A percentile compares a stretch with the other conserved stretches of the same genome.
phyloP scores from a whole-genome alignment of 2,113 vertebrate genomes.

The Scomber colias region DNA sequence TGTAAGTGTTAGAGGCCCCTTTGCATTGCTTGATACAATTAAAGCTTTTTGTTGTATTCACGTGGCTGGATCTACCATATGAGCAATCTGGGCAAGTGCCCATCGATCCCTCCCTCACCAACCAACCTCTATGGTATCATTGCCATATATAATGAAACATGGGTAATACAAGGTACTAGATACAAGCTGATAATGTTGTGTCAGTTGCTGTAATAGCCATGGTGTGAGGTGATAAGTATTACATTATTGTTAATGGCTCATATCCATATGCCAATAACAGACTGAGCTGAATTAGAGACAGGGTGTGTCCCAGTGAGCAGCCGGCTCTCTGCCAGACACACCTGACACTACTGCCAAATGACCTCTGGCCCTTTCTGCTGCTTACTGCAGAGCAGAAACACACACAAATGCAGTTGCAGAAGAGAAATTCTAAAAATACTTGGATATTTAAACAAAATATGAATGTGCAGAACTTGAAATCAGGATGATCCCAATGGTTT shows the following conservation, averaged over 20 bases:
- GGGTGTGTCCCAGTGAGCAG: slow-evolving; percentile 43
- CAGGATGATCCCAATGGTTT: not conserved
- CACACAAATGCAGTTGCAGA: not conserved
- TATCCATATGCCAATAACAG: slow-evolving; percentile 54
- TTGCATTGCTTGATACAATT: too few species aligned
- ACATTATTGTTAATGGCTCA: slow-evolving; percentile 62
- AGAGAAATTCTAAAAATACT: not conserved
- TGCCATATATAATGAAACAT: slow-evolving; percentile 31
- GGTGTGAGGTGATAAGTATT: slow-evolving; percentile 27
- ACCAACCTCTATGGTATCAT: not conserved
- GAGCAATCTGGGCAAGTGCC: too few species aligned
- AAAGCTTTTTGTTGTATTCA: too few species aligned
- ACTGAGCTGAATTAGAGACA: slow-evolving; percentile 45
- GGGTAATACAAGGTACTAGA: slow-evolving; percentile 51
- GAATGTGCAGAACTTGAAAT: not conserved
- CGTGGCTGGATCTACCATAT: too few species aligned
- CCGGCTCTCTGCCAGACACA: slow-evolving; percentile 59
- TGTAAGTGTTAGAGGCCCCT: too few species aligned
- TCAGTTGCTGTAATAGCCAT: slow-evolving; percentile 47
- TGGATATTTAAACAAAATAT: not conserved
- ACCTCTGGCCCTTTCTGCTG: slow-evolving; percentile 40
- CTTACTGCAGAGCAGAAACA: slow-evolving; percentile 2
- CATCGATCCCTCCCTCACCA: not conserved
- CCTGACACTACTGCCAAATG: slow-evolving; percentile 56
- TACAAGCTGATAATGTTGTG: slow-evolving; percentile 47